phyloP scores from a whole-genome alignment of 2,113 vertebrate species.

The Myodes glareolus region DNA sequence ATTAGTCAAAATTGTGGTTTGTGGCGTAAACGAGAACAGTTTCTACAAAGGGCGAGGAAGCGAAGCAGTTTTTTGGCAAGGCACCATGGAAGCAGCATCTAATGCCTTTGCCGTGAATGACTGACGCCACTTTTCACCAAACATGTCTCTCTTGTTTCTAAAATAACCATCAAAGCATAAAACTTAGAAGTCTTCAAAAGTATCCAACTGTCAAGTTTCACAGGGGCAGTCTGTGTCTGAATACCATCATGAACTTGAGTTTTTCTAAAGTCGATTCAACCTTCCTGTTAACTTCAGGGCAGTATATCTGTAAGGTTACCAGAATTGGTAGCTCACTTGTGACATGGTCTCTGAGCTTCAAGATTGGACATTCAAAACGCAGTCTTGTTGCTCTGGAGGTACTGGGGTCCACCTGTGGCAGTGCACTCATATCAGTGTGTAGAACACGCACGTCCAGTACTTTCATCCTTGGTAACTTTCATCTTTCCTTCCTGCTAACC shows the following conservation, averaged over 20 bases:
- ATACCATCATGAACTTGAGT: not conserved
- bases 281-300: not conserved
- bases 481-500: not conserved
- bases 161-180: constrained; percentile 31
- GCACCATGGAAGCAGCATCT: not conserved
- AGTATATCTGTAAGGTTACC: not conserved
- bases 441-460: not conserved
- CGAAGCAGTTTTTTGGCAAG: not conserved
- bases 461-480: not conserved
- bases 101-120: not conserved
- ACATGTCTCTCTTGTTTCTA: not conserved
- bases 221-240: not conserved
- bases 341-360: not conserved
- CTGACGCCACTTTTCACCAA: not conserved
- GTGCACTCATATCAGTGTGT: not conserved
- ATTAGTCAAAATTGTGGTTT: not conserved
- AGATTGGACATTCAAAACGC: not conserved
- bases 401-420: not conserved
- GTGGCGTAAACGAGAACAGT: not conserved
- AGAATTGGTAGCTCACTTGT: not conserved
- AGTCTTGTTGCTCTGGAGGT: not conserved
- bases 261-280: not conserved
- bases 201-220: not conserved
- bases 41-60: not conserved
- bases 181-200: not conserved